Conservation (phyloP, 2,888 invertebrate genomes). For the Polydrusus pterygomalis region DNA sequence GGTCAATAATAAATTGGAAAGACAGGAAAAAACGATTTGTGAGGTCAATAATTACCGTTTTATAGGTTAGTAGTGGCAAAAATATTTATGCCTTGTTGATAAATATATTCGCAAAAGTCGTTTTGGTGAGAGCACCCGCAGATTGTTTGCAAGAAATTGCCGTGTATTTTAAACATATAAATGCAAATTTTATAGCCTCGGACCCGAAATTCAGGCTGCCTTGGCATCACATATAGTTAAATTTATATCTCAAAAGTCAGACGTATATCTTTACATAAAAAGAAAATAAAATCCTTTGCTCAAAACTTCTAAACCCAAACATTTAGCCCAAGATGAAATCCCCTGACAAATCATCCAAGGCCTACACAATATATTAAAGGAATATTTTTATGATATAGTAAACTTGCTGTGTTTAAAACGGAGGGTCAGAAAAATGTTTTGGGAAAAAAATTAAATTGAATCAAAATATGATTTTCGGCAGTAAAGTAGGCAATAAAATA, state of each 20-base stretch:
- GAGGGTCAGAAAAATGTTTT: neutral
- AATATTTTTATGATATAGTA: neutral
- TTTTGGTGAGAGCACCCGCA: conserved; percentile 83
- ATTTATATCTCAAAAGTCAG: conserved; percentile 10
- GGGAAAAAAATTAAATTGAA: neutral
- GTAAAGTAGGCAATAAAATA: no score
- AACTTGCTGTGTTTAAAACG: neutral
- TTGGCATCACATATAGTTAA: neutral
- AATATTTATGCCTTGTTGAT: no score
- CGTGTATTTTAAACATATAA: neutral
- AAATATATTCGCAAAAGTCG: no score
- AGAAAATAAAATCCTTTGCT: conserved; percentile 10
- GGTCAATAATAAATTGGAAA: no score
- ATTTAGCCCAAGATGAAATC: conserved; percentile 8
- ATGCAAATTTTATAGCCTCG: neutral
- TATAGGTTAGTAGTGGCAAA: no score
- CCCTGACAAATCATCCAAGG: conserved; percentile 6
- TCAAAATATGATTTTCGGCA: neutral
- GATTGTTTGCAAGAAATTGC: conserved; percentile 71
- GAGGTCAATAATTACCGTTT: no score
- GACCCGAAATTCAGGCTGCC: neutral
- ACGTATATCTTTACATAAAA: conserved; percentile 7
- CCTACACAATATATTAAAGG: neutral
- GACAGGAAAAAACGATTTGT: no score
- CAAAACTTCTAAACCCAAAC: conserved; percentile 1